phyloP scores from a whole-genome alignment of 1,140 invertebrate species.

The Augochlora pura region DNA sequence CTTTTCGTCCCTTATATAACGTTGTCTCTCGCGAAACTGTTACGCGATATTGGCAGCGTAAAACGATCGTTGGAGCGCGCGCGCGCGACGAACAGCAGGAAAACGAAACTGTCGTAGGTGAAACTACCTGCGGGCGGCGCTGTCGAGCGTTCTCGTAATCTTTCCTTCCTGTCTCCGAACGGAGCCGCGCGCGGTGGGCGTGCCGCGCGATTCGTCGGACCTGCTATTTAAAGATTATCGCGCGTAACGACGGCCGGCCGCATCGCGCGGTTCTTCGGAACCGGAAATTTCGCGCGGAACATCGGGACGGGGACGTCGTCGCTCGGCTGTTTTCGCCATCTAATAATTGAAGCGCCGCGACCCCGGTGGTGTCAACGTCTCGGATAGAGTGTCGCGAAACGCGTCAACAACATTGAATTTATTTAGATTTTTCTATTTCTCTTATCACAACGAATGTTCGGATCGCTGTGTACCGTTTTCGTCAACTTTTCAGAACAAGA shows the following conservation, averaged over 20 bases:
- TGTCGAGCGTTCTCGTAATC: constrained; percentile 24
- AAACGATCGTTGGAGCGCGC: constrained; percentile 37
- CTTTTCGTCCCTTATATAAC: constrained; percentile 40
- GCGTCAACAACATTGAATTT: too few relatives aligned
- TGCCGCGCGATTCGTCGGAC: constrained; percentile 34
- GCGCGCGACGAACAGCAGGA: constrained; percentile 1
- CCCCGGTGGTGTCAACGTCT: too few relatives aligned
- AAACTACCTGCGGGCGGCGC: constrained; percentile 12
- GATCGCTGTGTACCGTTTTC: too few relatives aligned
- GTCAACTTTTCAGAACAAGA: too few relatives aligned
- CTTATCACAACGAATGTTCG: too few relatives aligned
- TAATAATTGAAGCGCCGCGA: too few relatives aligned
- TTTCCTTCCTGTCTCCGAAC: constrained; percentile 22
- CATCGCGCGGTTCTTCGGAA: constrained; percentile 12
- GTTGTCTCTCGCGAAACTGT: constrained; percentile 25
- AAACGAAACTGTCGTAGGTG: constrained; percentile 46
- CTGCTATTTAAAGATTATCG: constrained; percentile 24
- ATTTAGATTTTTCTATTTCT: too few relatives aligned
- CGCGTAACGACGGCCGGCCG: background rate
- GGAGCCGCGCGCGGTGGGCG: constrained; percentile 8
- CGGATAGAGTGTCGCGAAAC: too few relatives aligned
- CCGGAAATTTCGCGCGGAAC: background rate
- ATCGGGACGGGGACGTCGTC: constrained; percentile 1
- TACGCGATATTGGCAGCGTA: constrained; percentile 32
- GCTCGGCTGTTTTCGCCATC: background rate